Evolutionary conservation across 1,140 invertebrate genomes (phyloP).

Genomic region (Araneus ventricosus): DNA sequence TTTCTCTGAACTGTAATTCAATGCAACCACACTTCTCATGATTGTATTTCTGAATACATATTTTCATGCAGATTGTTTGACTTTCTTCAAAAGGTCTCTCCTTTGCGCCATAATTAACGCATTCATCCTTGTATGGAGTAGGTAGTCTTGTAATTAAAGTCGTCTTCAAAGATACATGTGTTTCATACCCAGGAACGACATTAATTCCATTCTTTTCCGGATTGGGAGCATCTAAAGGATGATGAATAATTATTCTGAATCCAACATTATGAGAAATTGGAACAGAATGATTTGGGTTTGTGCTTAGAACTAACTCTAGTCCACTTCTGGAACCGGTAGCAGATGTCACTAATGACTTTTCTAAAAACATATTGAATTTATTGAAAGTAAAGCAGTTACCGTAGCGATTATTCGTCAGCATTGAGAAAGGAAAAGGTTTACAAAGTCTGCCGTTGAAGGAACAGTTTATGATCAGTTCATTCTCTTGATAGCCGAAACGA

Average conservation of each 20-base stretch:
- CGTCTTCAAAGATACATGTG: conserved; percentile 77
- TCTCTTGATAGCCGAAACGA: background rate
- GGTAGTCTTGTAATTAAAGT: conserved; percentile 13
- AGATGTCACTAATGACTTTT: too few species aligned
- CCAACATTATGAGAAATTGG: conserved; percentile 78
- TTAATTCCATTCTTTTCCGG: conserved; percentile 80
- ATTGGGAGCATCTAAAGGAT: conserved; percentile 78
- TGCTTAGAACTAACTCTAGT: conserved; percentile 79
- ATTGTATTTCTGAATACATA: background rate
- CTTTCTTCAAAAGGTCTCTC: background rate
- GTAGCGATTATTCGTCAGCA: background rate
- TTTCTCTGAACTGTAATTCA: background rate
- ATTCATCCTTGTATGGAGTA: conserved; percentile 39
- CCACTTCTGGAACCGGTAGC: conserved; percentile 72
- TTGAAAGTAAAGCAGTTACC: conserved; percentile 59
- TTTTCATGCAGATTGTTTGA: background rate
- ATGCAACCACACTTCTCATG: conserved; percentile 1
- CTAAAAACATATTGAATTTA: too few species aligned
- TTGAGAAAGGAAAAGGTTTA: background rate
- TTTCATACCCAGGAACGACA: conserved; percentile 78
- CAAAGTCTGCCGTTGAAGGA: conserved; percentile 12
- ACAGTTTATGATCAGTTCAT: conserved; percentile 2
- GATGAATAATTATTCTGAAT: conserved; percentile 79
- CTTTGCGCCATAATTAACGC: background rate
- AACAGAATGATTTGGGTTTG: conserved; percentile 79